phyloP scores from a whole-genome alignment of 2,888 invertebrate genomes.

The Muscina levida region DNA sequence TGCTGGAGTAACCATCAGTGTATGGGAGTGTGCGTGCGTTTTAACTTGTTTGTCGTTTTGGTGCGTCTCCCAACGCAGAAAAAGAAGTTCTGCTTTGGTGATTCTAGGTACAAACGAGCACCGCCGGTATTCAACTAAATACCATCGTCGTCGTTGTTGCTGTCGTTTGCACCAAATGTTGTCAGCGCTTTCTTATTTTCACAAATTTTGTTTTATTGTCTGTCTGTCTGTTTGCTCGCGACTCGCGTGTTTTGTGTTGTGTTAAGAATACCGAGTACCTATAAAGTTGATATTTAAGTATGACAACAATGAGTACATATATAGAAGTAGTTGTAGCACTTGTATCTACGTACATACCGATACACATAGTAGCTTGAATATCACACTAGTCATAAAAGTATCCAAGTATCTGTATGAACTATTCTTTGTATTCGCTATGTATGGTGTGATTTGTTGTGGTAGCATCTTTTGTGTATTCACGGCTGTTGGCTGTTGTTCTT shows the following conservation, averaged over 20 bases:
- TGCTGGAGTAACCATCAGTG: too few species aligned
- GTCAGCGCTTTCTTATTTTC: slow-evolving; percentile 51
- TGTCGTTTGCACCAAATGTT: slow-evolving; percentile 41
- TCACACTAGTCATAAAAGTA: too few species aligned
- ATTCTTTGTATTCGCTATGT: neutral
- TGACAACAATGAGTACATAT: neutral
- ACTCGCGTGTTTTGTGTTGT: slow-evolving; percentile 4
- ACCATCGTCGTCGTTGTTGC: slow-evolving; percentile 24
- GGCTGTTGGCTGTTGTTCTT: slow-evolving; percentile 23
- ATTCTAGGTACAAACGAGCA: neutral
- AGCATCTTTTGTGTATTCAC: slow-evolving; percentile 44
- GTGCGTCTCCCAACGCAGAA: neutral
- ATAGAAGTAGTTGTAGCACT: too few species aligned
- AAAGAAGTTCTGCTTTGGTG: slow-evolving; percentile 7
- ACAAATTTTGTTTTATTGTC: slow-evolving; percentile 21
- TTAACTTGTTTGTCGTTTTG: neutral
- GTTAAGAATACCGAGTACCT: neutral
- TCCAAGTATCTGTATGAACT: neutral
- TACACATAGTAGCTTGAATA: too few species aligned
- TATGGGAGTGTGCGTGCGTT: too few species aligned
- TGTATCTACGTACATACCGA: too few species aligned
- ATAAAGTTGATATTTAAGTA: slow-evolving; percentile 8
- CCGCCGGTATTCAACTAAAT: too few species aligned
- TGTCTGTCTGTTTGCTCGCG: neutral
- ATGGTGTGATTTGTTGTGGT: slow-evolving; percentile 34